These are phyloP conservation scores for Gortyna flavago DNA, from an alignment of 2,888 invertebrate genomes.

Conservation along the genomic window DNA sequence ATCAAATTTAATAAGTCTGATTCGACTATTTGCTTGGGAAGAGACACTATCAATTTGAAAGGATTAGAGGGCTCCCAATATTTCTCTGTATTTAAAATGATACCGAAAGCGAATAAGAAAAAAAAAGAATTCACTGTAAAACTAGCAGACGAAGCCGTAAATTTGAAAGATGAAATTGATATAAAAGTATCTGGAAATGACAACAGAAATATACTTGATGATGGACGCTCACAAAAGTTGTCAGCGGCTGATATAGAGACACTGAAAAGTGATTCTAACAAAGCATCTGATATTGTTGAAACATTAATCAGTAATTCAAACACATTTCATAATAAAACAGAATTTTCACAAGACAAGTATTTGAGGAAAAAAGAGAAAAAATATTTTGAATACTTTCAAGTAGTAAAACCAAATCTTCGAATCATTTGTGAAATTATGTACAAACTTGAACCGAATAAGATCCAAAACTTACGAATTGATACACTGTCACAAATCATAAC, in stretches of 20 bases:
- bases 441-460: constrained; percentile 93
- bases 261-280: constrained; percentile 93
- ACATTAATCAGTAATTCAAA: constrained; percentile 97
- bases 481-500: constrained; percentile 96
- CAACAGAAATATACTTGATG: constrained; percentile 95
- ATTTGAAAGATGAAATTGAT: constrained; percentile 91
- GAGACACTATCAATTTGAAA: constrained; percentile 92
- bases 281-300: constrained; percentile 95
- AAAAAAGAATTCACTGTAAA: constrained; percentile 90
- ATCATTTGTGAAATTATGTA: constrained; percentile 96
- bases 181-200: constrained; percentile 93
- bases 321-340: constrained; percentile 97
- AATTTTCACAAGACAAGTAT: constrained; percentile 98
- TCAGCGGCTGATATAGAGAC: constrained; percentile 95
- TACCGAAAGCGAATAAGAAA: constrained; percentile 89
- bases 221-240: constrained; percentile 94
- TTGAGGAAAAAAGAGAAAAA: constrained; percentile 98
- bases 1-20: constrained; percentile 92
- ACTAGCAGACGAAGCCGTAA: constrained; percentile 85
- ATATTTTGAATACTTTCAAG: constrained; percentile 95
- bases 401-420: constrained; percentile 95
- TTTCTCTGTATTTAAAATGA: constrained; percentile 94
- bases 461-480: constrained; percentile 95
- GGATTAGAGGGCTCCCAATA: constrained; percentile 92
- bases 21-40: constrained; percentile 92